Evolutionary conservation across 2,888 invertebrate genomes (phyloP), one percentile per base, ranked within the genome.

Genomic region (Axea sp.): DNA sequence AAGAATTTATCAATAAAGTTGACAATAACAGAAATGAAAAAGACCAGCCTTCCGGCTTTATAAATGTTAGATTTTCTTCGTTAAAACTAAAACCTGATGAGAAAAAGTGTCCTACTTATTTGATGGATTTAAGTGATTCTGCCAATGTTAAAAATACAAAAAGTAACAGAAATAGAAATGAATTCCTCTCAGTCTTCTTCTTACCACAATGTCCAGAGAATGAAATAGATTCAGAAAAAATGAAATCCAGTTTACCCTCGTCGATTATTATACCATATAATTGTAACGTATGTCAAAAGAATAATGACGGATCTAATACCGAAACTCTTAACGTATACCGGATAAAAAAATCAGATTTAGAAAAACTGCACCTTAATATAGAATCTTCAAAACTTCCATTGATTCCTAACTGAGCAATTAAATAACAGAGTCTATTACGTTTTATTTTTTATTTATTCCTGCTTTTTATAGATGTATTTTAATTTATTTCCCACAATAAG

Each of bases 321-420:
- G 53, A 53, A 45, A 68, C 68, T 43, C 22, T 59, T 1, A 68
- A 68, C 14, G 59, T 68, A 1, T 68, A 59, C n/a, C 31, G 59
- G 12, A 68, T 68, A 68, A 68, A 68, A n/a, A 45, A 53, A 11
- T 45, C 53, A 4, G 69, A 69, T 8, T 26, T 69, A 11, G 9
- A 53, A 14, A 60, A 69, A 15, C 4, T 69, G 3, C 35, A 53
- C 1, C 43, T 69, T 8, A 11, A 69, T 15, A 45, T 69, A 12
- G 69, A 60, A 7, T 35, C 49, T 2, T 69, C 60, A 6, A 43
- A 43, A 45, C 53, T 59, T 6, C 22, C 33, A 14, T 4, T 69
- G 41, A 51, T 60, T 37, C 69, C 60, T 53, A 69, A 60, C 1
- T 60, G 24, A 59, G 11, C 2, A 30, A 1, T 26, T 12, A 5